Evolutionary conservation across 1,140 invertebrate genomes (phyloP), one percentile per base, ranked within the genome.

Genomic region (Macrosteles quadrilineatus): DNA sequence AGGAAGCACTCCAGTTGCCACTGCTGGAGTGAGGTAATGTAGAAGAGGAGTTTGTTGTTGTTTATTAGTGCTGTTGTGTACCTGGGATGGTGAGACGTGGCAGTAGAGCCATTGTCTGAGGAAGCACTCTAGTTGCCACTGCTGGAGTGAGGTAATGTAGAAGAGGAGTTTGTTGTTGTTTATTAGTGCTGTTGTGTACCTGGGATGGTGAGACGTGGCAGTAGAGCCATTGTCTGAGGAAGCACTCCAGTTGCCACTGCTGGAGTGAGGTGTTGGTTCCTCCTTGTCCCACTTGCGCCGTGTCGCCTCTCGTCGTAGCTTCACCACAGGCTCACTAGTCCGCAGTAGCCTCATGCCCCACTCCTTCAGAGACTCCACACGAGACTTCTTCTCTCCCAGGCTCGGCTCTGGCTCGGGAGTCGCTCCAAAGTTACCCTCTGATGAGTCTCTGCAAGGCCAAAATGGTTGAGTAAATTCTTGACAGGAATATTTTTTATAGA

Each of bases 171-270:
- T n/a, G n/a, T n/a, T n/a, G n/a, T n/a, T n/a, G n/a, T n/a, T n/a
- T n/a, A n/a, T n/a, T n/a, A n/a, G n/a, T n/a, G n/a, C n/a, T n/a
- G n/a, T n/a, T n/a, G n/a, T 50, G 6, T 71, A 90, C 75, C 87
- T 88, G 9, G 87, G 85, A 11, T 88, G 87, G 75, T 91, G 89
- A 32, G 90, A 88, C 12, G 77, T 78, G 1, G 74, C 74, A 31
- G 76, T 76, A n/a, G 93, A 92, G 43, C 93, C 94, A 73, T 91
- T 95, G 79, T 93, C 91, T 0, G 92, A 95, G 76, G 92, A 94
- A 36, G 92, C 93, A 75, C 92, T 95, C 95, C 95, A 97, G 80
- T 97, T 96, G 53, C 95, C 95, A 70, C 92, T 94, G 47, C 92
- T 95, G 0, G 93, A 95, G 80, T 94, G 91, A 25, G 90, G 88